These are phyloP conservation scores for Ibycter americanus DNA, from an alignment of 2,797 vertebrate genomes.

Conservation along the genomic window DNA sequence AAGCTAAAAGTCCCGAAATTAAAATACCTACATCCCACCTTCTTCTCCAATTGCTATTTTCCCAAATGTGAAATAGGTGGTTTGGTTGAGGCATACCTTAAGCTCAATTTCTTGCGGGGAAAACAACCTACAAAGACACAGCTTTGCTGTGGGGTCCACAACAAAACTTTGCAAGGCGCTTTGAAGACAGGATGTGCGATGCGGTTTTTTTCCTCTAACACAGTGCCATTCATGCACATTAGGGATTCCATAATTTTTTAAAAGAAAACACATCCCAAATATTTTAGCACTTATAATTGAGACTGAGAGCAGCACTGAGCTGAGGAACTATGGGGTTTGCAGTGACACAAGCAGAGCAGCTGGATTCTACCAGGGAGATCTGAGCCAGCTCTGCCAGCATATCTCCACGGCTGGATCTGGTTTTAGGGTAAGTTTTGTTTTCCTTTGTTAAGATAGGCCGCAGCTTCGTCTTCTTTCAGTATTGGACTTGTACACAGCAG, in stretches of 20 bases:
- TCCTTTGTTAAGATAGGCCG: neutral
- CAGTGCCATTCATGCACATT: no score
- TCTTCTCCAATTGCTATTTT: neutral
- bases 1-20: neutral
- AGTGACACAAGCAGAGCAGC: rapidly evolving
- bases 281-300: neutral
- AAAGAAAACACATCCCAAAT: neutral
- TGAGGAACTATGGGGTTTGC: neutral
- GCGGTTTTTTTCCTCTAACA: neutral
- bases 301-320: rapidly evolving
- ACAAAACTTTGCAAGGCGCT: neutral
- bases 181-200: neutral
- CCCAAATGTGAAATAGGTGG: neutral
- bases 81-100: neutral
- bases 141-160: neutral
- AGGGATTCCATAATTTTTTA: neutral
- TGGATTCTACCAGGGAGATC: neutral
- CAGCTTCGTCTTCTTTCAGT: neutral
- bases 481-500: no score
- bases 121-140: neutral
- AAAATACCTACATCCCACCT: neutral
- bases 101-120: neutral
- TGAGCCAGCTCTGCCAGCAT: neutral
- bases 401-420: neutral
- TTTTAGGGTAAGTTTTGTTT: neutral